Conservation (phyloP, 2,888 invertebrate species). For the Drosophila rubida region DNA sequence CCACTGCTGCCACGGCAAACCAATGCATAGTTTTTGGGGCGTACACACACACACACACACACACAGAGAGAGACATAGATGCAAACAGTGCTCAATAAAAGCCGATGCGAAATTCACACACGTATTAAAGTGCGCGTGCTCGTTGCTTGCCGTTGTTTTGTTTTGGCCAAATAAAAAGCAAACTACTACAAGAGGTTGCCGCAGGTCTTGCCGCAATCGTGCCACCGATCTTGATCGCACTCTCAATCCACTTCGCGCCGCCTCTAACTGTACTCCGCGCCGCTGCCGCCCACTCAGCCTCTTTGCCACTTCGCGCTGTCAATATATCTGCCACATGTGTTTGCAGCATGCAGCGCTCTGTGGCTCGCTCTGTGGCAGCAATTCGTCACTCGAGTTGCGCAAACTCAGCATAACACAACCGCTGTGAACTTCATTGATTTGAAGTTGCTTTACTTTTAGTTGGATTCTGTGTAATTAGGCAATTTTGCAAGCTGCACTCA, state of each 20-base stretch:
- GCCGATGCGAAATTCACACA: slow-evolving; percentile 61
- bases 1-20: slow-evolving; percentile 39
- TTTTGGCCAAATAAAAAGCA: slow-evolving; percentile 38
- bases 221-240: slow-evolving; percentile 47
- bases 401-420: too few relatives aligned
- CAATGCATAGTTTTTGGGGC: slow-evolving; percentile 66
- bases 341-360: too few relatives aligned
- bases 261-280: slow-evolving; percentile 15
- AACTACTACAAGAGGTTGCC: slow-evolving; percentile 46
- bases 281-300: slow-evolving; percentile 8
- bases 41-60: slow-evolving; percentile 24
- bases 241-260: slow-evolving; percentile 18
- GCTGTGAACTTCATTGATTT: too few relatives aligned
- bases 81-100: slow-evolving; percentile 56
- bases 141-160: slow-evolving; percentile 32
- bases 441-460: too few relatives aligned
- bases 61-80: slow-evolving; percentile 10
- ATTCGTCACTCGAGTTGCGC: neutral
- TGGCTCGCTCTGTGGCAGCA: too few relatives aligned
- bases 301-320: neutral
- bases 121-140: slow-evolving; percentile 65
- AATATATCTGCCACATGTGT: neutral
- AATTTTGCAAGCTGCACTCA: too few relatives aligned
- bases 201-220: slow-evolving; percentile 42
- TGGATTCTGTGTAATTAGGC: too few relatives aligned